Evolutionary conservation across 2,113 vertebrate species (phyloP).

Genomic region (Toxotes jaculatrix): DNA sequence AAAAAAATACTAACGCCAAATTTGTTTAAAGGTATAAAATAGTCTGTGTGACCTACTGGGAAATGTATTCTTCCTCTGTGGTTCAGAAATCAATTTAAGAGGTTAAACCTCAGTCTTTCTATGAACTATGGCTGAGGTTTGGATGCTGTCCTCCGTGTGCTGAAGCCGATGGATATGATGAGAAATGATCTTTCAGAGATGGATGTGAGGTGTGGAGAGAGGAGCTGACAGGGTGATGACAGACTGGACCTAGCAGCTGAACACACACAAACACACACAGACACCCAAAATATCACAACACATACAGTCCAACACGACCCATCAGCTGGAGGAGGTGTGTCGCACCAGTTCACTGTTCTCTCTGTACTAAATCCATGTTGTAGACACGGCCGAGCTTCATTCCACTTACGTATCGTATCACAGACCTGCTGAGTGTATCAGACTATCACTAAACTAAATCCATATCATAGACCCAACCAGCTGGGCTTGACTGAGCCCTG

Average conservation of each 20-base stretch:
- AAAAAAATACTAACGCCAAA: neutral
- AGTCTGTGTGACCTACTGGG: neutral
- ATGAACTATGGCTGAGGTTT: neutral
- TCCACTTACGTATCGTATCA: neutral
- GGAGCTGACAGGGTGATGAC: conserved; percentile 46
- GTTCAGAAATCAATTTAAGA: conserved; percentile 12
- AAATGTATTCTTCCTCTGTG: neutral
- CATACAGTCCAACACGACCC: neutral
- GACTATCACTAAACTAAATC: too few relatives aligned
- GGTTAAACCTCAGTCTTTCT: neutral
- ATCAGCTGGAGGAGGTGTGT: conserved; percentile 16
- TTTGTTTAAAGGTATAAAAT: neutral
- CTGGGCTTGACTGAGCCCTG: too few relatives aligned
- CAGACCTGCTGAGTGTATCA: neutral
- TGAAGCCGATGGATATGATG: conserved; percentile 28
- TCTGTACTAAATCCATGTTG: neutral
- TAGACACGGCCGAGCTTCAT: conserved; percentile 2
- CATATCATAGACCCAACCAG: too few relatives aligned
- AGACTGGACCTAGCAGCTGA: conserved; percentile 8
- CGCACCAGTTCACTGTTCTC: neutral
- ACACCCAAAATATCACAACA: neutral
- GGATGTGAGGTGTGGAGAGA: conserved; percentile 43
- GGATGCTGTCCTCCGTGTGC: conserved; percentile 6
- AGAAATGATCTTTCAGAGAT: conserved; percentile 25
- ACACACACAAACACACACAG: neutral